Conservation (phyloP, 2,113 vertebrate genomes). For the Heterocephalus glaber region DNA sequence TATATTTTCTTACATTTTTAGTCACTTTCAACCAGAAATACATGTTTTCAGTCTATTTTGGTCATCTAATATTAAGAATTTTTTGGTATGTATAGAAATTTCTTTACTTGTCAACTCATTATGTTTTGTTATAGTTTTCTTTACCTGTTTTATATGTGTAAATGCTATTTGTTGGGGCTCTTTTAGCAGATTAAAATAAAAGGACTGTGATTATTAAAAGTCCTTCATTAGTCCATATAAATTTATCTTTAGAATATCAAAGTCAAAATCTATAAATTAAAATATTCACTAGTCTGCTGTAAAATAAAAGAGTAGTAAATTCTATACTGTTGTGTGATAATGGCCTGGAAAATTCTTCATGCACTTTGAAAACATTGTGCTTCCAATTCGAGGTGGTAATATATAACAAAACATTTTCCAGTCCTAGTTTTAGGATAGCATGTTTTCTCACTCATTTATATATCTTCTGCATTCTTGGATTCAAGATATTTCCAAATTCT, state of each 20-base stretch:
- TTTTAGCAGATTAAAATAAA: background rate
- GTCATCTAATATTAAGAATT: background rate
- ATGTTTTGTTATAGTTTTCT: background rate
- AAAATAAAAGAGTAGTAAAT: constrained; percentile 32
- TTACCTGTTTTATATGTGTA: background rate
- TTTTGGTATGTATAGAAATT: background rate
- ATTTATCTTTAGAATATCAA: background rate
- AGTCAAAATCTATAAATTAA: constrained; percentile 36
- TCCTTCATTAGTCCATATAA: background rate
- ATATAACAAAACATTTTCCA: background rate
- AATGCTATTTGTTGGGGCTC: background rate
- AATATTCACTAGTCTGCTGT: background rate
- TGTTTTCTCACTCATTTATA: background rate
- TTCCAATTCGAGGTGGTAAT: background rate
- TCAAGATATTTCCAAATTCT: constrained; percentile 42
- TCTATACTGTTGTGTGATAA: background rate
- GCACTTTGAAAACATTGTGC: background rate
- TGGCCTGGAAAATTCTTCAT: background rate
- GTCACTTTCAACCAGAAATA: background rate
- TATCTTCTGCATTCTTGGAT: background rate
- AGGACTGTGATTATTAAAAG: background rate
- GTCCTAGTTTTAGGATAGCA: background rate
- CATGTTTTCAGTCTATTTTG: background rate
- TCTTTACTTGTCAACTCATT: background rate
- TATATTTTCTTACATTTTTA: background rate